Evolutionary conservation across 2,113 vertebrate species (phyloP).

Genomic region (Scartelaos histophorus): DNA sequence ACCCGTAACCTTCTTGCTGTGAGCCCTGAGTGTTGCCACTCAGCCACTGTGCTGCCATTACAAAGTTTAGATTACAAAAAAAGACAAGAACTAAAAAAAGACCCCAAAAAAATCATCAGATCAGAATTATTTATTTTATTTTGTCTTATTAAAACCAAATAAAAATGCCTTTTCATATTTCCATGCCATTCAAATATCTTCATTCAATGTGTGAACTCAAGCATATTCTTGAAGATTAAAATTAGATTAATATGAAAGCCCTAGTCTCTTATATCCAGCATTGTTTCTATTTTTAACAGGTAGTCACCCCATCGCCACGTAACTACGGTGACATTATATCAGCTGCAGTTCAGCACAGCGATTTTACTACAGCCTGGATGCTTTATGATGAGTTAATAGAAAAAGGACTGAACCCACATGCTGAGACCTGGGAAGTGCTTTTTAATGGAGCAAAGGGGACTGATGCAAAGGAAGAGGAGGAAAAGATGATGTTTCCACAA

Average conservation of each 20-base stretch:
- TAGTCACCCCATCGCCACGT: conserved; percentile 71
- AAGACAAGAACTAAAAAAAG: neutral
- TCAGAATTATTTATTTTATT: no score
- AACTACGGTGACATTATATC: conserved; percentile 84
- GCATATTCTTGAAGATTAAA: neutral
- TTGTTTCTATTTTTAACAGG: conserved; percentile 21
- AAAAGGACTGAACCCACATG: conserved; percentile 73
- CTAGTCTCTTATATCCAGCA: neutral
- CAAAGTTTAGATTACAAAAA: neutral
- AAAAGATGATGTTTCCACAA: conserved; percentile 27
- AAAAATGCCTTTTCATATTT: no score
- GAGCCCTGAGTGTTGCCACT: no score
- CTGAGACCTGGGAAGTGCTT: conserved; percentile 79
- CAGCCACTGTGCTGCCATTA: no score
- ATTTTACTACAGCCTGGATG: conserved; percentile 76
- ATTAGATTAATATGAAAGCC: no score
- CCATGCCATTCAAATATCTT: no score
- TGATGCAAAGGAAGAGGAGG: neutral
- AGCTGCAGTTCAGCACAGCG: conserved; percentile 79
- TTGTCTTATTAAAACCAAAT: no score
- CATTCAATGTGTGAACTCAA: neutral
- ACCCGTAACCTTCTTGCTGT: no score
- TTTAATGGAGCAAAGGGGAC: conserved; percentile 70
- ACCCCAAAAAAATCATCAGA: no score
- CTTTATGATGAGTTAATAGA: conserved; percentile 83